Base-by-base conservation (phyloP, 2,113 vertebrate genomes). In the Hoplias malabaricus region DNA sequence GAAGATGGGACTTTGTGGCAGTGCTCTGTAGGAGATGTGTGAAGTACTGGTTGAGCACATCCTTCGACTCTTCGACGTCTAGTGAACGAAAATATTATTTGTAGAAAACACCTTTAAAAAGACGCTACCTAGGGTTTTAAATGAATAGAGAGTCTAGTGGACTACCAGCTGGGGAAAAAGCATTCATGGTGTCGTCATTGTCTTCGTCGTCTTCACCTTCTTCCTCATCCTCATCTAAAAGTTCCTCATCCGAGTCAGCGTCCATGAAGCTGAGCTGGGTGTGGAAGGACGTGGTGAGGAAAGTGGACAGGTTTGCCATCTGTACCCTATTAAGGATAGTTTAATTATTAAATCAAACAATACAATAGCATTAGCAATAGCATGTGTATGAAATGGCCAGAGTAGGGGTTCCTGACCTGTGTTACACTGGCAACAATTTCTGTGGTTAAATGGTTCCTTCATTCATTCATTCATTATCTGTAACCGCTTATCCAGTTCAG, bases 251-350 rank as follows among this genome's bases (percentile, higher is more conserved):
- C 57, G 90, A 92, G 65, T 95, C 95, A 50, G 94, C 89, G 74
- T 98, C 97, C 89, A 99, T 87, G 86, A 99, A 99, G 82, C 94
- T 99, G 85, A 99, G 94, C 38, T 92, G 87, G 0, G 97, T 99
- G 88, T 95, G 95, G 84, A 96, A 99, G 11, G 98, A 99, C 1
- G 97, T 99, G 57, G 94, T 97, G 80, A 98, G 95, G 84, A 99
- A 95, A 77, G 94, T 95, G 19, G 96, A 92, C 1, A 99, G 91
- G 69, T 91, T 93, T 57, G 95, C 95, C 83, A 95, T 90, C 89
- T 99, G 96, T 71, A 99, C 96, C 86, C 98, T 99, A 84, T 5
- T 78, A 79, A 78, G 34, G n/a, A 65, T 16, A 50, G 2, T 16
- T n/a, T 31, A 50, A 43, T 21, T 4, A 13, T 12, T 6, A 16